Percentiles rank a stretch among this genome's conserved stretches.
Evolutionary conservation across 2,888 invertebrate genomes (phyloP).

Genomic region (Himalopsyche anomala): DNA sequence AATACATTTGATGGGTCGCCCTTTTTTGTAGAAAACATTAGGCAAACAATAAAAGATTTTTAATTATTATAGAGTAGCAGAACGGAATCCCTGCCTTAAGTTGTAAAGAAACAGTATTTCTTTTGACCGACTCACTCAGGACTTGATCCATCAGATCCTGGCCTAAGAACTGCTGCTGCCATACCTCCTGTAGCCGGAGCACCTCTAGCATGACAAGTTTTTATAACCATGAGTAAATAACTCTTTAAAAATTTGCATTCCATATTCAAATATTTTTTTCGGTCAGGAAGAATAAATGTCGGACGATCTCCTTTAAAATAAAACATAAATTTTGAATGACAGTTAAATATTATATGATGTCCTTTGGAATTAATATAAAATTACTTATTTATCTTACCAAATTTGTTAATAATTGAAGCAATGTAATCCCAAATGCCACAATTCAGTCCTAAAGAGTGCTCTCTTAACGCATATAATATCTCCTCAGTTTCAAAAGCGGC

Average conservation of each 20-base stretch:
- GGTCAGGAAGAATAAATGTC: slow-evolving; percentile 81
- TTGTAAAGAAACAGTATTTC: too few relatives aligned
- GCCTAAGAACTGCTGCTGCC: slow-evolving; percentile 79
- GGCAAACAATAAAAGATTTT: too few relatives aligned
- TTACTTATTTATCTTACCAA: slow-evolving; percentile 72
- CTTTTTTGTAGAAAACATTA: too few relatives aligned
- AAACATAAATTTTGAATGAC: not conserved
- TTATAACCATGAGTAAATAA: slow-evolving; percentile 79
- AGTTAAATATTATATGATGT: not conserved
- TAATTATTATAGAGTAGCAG: too few relatives aligned
- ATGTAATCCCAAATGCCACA: slow-evolving; percentile 87
- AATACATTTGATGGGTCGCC: too few relatives aligned
- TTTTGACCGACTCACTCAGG: slow-evolving; percentile 68
- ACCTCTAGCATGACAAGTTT: slow-evolving; percentile 78
- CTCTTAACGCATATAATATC: slow-evolving; percentile 80
- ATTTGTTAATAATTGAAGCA: slow-evolving; percentile 81
- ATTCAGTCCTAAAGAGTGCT: slow-evolving; percentile 83
- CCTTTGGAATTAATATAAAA: slow-evolving; percentile 43
- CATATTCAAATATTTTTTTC: slow-evolving; percentile 82
- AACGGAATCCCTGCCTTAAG: too few relatives aligned
- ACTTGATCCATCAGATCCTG: slow-evolving; percentile 69
- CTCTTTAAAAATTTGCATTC: slow-evolving; percentile 79
- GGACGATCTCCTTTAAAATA: slow-evolving; percentile 73
- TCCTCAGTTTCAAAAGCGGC: slow-evolving; percentile 83
- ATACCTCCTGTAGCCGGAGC: slow-evolving; percentile 83